These are phyloP conservation scores for Xiphias gladius DNA, from an alignment of 2,113 vertebrate genomes.

Conservation along the genomic window DNA sequence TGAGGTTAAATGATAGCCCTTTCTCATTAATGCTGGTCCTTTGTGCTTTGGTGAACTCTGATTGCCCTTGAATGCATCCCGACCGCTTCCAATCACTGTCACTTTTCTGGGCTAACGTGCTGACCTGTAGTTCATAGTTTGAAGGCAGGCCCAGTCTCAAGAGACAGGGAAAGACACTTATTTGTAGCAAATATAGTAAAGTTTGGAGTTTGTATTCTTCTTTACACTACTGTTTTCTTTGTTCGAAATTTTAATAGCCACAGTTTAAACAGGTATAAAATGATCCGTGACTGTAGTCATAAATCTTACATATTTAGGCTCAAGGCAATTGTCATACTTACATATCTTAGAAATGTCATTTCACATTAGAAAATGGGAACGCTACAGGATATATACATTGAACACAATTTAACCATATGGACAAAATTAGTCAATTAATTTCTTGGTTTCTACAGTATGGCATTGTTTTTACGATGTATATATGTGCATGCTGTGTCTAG, in stretches of 20 bases:
- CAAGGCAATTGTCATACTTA: not conserved
- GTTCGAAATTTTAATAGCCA: not conserved
- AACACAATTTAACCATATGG: too few species aligned
- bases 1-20: slow-evolving; percentile 28
- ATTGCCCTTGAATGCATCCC: slow-evolving; percentile 41
- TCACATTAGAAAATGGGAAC: not conserved
- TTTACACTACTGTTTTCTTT: not conserved
- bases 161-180: not conserved
- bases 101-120: not conserved
- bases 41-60: slow-evolving; percentile 38
- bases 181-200: not conserved
- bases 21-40: slow-evolving; percentile 34
- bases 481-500: not conserved
- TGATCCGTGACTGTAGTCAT: not conserved
- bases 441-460: not conserved
- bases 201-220: not conserved
- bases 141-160: not conserved
- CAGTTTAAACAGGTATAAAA: not conserved
- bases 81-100: slow-evolving; percentile 29
- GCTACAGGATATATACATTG: not conserved
- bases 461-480: not conserved
- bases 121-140: not conserved
- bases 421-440: not conserved
- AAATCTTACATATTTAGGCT: not conserved
- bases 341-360: not conserved